Base-by-base conservation (phyloP, 2,113 vertebrate genomes). In the Struthio camelus region DNA sequence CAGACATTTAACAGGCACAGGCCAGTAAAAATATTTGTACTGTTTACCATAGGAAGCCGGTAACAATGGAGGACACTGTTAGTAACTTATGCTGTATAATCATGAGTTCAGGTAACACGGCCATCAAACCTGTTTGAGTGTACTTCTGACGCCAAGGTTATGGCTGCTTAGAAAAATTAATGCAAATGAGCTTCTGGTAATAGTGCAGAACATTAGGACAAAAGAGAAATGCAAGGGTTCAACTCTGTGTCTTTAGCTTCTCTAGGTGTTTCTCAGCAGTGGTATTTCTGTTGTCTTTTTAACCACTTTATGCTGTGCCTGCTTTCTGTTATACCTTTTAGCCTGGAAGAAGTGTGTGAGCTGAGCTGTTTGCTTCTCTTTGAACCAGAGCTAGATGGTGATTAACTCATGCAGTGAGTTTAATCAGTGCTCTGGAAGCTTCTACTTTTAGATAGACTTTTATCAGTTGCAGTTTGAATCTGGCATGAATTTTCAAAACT, bases 101-200 rank as follows among this genome's bases (percentile, higher is more conserved):
- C 22, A 18, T 96, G 91, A 93, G 96, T 97, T 97, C 98, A 99
- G 98, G 98, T 98, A 98, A 98, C 71, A 22, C 20, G 44, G 75
- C 91, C 82, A 51, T 92, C 73, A 85, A 87, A 48, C 77, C 82
- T 59, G 42, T 90, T 80, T 88, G 96, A 48, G 48, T 78, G 90
- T 87, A 6, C 20, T 12, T 77, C 94, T 96, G 94, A 86, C 58
- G 1, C 36, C 36, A 91, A 91, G 90, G 59, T 94, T 92, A 90
- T 96, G 96, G 94, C 97, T 98, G 97, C 97, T 89, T 95, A 89
- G 87, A 72, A 71, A 71, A 87, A 51, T 62, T 85, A 88, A 87
- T 94, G 87, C 91, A 80, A 87, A 76, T 83, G 67, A 90, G 92
- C 95, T 94, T 54, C 95, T 95, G 78, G 78, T 87, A 88, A 34